A percentile compares a stretch with the other conserved stretches of the same genome.
Conservation (phyloP, 2,797 vertebrate species). For the Jordanella pulchra region DNA sequence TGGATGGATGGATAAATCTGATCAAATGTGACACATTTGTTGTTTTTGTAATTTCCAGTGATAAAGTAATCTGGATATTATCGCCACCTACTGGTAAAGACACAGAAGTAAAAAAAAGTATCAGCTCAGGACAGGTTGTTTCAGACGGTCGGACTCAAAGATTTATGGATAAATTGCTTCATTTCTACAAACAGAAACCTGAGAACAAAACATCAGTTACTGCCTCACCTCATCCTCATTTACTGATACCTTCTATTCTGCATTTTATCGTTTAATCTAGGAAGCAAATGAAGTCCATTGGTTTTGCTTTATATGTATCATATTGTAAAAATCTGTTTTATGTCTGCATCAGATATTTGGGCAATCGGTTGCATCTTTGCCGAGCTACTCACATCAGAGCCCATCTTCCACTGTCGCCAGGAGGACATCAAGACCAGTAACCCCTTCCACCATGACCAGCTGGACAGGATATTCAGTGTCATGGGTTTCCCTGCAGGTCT, state of each 20-base stretch:
- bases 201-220: too few species aligned
- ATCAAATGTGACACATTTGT: too few species aligned
- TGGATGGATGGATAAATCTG: too few species aligned
- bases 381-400: slow-evolving; percentile 95
- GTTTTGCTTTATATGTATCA: too few species aligned
- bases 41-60: too few species aligned
- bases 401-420: slow-evolving; percentile 98
- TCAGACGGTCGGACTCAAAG: background rate
- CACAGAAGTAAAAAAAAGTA: background rate
- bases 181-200: too few species aligned
- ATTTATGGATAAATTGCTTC: background rate
- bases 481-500: slow-evolving; percentile 99
- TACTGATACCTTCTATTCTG: too few species aligned
- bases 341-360: slow-evolving; percentile 88
- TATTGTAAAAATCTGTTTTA: background rate
- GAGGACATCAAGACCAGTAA: slow-evolving; percentile 99
- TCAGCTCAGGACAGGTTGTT: background rate
- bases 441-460: slow-evolving; percentile 96
- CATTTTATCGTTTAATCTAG: too few species aligned
- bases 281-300: too few species aligned
- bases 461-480: slow-evolving; percentile 97
- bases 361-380: slow-evolving; percentile 99
- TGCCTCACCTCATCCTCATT: too few species aligned
- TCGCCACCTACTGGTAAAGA: background rate
- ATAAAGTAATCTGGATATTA: too few species aligned